Evolutionary conservation across 2,797 vertebrate genomes (phyloP).

Genomic region (Spizella passerina): DNA sequence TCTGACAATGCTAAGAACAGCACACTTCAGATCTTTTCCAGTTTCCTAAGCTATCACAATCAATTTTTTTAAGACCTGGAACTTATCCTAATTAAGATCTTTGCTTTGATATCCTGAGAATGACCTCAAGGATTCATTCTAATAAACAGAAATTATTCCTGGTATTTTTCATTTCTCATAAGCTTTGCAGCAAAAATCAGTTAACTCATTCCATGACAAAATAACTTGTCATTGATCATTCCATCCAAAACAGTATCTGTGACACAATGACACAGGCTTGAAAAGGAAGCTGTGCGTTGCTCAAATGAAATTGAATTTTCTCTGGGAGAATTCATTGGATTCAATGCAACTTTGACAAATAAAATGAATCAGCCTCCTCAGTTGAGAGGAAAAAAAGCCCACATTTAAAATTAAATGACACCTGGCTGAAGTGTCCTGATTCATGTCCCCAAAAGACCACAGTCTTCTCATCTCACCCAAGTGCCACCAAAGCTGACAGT

Average conservation of each 20-base stretch:
- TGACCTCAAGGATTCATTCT: conserved; percentile 26
- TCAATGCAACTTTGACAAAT: not conserved
- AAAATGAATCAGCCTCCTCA: not conserved
- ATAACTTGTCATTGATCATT: not conserved
- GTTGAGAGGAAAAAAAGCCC: fast-evolving
- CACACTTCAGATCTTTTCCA: conserved; percentile 64
- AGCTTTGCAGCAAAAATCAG: not conserved
- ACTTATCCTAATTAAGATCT: conserved; percentile 81
- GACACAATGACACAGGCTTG: not conserved
- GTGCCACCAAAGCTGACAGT: fast-evolving
- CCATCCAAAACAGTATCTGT: not conserved
- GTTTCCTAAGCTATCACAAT: conserved; percentile 67
- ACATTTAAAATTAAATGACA: not conserved
- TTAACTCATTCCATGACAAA: not conserved
- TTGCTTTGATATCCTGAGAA: conserved; percentile 53
- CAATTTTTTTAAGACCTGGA: conserved; percentile 76
- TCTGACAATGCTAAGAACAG: conserved; percentile 70
- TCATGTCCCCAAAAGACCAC: not conserved
- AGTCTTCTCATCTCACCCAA: not conserved
- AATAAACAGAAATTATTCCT: conserved; percentile 19
- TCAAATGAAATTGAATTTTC: not conserved
- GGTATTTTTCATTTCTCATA: not conserved
- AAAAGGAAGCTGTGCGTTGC: not conserved
- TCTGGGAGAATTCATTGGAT: not conserved
- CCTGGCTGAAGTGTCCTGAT: not conserved